These are phyloP conservation scores for Geococcyx californianus DNA, from an alignment of 2,113 vertebrate species.

Conservation along the genomic window DNA sequence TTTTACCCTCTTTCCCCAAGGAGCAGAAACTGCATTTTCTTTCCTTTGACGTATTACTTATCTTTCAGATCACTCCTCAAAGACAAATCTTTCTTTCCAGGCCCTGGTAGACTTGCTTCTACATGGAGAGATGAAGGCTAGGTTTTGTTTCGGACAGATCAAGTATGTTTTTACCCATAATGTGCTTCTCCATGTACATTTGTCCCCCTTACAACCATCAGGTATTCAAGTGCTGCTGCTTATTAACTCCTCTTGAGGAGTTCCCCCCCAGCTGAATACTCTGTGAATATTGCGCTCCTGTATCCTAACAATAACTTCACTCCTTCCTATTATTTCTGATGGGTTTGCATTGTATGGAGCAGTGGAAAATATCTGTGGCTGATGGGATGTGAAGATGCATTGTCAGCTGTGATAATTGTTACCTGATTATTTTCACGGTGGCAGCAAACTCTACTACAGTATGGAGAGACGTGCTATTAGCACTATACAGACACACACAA, in stretches of 20 bases:
- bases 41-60: slow-evolving; percentile 41
- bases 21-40: slow-evolving; percentile 43
- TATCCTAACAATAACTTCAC: neutral
- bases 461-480: neutral
- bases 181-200: neutral
- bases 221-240: neutral
- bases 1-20: slow-evolving; percentile 24
- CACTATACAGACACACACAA: rapidly evolving
- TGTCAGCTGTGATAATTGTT: neutral
- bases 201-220: slow-evolving; percentile 21
- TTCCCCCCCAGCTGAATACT: neutral
- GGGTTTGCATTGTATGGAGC: neutral
- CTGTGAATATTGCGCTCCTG: neutral
- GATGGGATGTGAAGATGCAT: neutral
- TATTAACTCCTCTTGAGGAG: slow-evolving; percentile 9
- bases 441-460: rapidly evolving
- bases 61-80: slow-evolving; percentile 59
- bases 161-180: neutral
- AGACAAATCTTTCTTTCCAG: slow-evolving; percentile 23
- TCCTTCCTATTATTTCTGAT: neutral
- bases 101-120: neutral
- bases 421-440: neutral
- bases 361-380: neutral
- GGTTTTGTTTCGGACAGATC: slow-evolving; percentile 3
- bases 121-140: neutral